Percentiles rank a stretch among this genome's conserved stretches.
Evolutionary conservation across 30 jellyfish, hydroid and myxozoan species (phyloP).

Genomic region (Rhopilema esculentum): DNA sequence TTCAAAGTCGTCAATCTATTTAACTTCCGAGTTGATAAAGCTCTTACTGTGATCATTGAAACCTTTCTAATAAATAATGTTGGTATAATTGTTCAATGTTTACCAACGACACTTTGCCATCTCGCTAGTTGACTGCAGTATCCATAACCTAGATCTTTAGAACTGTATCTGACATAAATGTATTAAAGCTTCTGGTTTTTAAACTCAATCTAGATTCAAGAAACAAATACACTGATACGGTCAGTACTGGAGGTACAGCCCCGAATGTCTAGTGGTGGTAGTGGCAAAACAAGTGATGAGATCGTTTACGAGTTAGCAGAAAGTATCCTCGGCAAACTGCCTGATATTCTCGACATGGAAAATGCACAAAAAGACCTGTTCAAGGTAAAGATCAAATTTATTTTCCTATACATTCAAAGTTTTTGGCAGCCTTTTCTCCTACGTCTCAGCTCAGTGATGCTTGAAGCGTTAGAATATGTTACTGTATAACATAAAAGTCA

Average conservation of each 20-base stretch:
- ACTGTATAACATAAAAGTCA: too few species aligned
- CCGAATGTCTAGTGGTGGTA: conserved; percentile 81
- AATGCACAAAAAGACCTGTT: conserved; percentile 75
- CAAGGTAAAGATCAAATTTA: conserved; percentile 36
- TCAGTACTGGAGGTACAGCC: conserved; percentile 93
- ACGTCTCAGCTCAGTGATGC: conserved; percentile 1
- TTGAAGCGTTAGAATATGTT: too few species aligned
- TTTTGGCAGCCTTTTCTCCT: not conserved
- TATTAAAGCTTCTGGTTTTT: not conserved
- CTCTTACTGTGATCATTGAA: too few species aligned
- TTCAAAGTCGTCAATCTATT: too few species aligned
- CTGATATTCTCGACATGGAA: conserved; percentile 87
- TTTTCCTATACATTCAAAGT: not conserved
- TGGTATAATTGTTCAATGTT: too few species aligned
- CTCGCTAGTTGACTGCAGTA: too few species aligned
- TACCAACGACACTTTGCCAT: not conserved
- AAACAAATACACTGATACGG: conserved; percentile 71
- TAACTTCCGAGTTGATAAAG: too few species aligned
- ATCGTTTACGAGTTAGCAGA: conserved; percentile 90
- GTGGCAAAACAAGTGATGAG: conserved; percentile 95
- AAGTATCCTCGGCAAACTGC: conserved; percentile 77
- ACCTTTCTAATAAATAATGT: too few species aligned
- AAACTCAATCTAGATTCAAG: conserved; percentile 71
- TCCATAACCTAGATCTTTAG: too few species aligned
- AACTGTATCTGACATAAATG: too few species aligned